Conservation (phyloP, 2,113 vertebrate genomes). For the Paramisgurnus dabryanus region DNA sequence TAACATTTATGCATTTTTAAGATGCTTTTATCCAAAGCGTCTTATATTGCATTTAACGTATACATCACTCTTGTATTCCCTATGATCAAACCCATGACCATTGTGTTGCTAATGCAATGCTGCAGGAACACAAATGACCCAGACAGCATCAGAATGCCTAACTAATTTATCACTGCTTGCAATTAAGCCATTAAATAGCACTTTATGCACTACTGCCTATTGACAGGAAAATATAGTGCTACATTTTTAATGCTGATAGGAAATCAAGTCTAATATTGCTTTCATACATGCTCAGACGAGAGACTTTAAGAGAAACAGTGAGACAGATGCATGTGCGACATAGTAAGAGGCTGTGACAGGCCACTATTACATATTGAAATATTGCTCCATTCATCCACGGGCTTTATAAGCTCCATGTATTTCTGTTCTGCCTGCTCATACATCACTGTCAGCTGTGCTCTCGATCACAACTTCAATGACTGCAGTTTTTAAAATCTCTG, state of each 20-base stretch:
- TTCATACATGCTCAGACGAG: not conserved
- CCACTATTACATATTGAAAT: conserved; percentile 54
- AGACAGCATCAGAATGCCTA: no score
- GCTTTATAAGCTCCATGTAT: conserved; percentile 45
- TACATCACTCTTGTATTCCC: no score
- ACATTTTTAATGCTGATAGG: conserved; percentile 20
- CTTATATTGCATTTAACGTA: no score
- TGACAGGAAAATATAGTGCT: conserved; percentile 20
- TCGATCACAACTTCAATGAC: conserved; percentile 36
- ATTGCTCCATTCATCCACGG: conserved; percentile 36
- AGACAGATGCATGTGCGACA: conserved; percentile 15
- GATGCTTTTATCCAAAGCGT: no score
- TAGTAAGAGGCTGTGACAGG: conserved; percentile 38
- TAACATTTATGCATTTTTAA: no score
- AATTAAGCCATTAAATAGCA: not conserved
- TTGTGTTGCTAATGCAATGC: no score
- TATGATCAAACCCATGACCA: no score
- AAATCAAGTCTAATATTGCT: conserved; percentile 13
- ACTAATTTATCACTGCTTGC: no score
- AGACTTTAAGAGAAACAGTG: not conserved
- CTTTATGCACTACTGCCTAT: not conserved
- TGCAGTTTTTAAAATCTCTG: conserved; percentile 24
- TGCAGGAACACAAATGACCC: no score
- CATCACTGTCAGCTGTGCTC: conserved; percentile 47
- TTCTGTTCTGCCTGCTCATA: conserved; percentile 40